Percentiles rank a stretch among this genome's conserved stretches.
phyloP scores from a whole-genome alignment of 1,140 invertebrate species.

The Rhopalosiphum padi region DNA sequence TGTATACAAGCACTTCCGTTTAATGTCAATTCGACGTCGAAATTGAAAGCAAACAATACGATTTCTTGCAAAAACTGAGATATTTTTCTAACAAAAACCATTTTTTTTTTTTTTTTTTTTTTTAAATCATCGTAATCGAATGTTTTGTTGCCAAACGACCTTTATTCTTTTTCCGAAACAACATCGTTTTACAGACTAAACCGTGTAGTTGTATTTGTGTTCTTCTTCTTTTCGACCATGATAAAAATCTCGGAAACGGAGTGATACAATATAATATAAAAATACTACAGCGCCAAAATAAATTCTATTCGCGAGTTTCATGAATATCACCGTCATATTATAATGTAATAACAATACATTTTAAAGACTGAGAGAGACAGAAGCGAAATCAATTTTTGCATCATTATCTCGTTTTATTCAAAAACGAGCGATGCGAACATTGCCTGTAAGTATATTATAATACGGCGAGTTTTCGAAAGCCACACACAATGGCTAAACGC shows the following conservation, averaged over 20 bases:
- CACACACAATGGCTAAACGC: background rate
- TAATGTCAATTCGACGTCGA: slow-evolving; percentile 6
- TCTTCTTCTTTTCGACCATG: background rate
- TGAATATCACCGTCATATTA: background rate
- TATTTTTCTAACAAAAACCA: slow-evolving; percentile 25
- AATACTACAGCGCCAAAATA: background rate
- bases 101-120: background rate
- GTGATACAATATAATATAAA: background rate
- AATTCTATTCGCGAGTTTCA: background rate
- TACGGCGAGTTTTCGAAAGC: background rate
- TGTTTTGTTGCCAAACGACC: slow-evolving; percentile 32
- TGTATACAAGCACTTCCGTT: slow-evolving; percentile 1
- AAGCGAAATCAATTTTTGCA: background rate
- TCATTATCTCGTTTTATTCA: background rate
- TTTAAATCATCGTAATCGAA: background rate
- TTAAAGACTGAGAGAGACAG: background rate
- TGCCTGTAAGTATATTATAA: background rate
- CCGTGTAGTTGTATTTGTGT: background rate
- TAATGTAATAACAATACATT: background rate
- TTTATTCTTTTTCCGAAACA: background rate
- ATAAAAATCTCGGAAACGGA: background rate
- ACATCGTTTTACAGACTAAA: slow-evolving; percentile 13
- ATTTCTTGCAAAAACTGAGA: slow-evolving; percentile 13
- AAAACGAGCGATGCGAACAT: slow-evolving; percentile 1
- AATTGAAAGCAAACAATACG: slow-evolving; percentile 41